A percentile compares a stretch with the other conserved stretches of the same genome.
Evolutionary conservation across 2,888 invertebrate species (phyloP).

Genomic region (Eupithecia exiguata): DNA sequence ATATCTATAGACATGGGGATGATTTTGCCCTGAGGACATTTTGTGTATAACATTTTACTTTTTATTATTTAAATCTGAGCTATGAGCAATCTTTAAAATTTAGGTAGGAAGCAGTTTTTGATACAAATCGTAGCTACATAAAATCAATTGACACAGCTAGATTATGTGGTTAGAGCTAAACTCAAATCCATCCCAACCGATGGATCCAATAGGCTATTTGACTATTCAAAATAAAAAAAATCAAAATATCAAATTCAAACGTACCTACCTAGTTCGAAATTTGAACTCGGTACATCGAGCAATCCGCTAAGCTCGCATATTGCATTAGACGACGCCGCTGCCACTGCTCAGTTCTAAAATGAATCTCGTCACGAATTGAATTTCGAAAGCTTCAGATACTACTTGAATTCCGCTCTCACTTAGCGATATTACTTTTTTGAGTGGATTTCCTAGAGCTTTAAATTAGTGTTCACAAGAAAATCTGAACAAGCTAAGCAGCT

Average conservation of each 20-base stretch:
- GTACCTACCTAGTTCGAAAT: neutral
- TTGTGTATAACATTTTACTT: neutral
- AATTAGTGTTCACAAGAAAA: neutral
- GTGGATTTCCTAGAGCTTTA: neutral
- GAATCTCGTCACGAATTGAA: slow-evolving; percentile 9
- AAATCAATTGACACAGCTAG: neutral
- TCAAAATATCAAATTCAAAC: no score
- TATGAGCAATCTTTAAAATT: no score
- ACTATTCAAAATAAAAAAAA: no score
- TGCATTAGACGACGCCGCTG: slow-evolving; percentile 6
- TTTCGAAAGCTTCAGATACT: neutral
- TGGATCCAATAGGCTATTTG: no score
- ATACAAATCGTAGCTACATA: no score
- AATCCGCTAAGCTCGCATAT: slow-evolving; percentile 12
- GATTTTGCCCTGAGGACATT: neutral
- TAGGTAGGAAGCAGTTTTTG: no score
- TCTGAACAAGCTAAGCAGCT: no score
- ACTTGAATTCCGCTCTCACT: neutral
- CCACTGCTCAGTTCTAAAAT: neutral
- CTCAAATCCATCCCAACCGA: neutral
- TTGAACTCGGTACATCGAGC: neutral
- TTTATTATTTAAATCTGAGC: neutral
- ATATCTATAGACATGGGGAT: neutral
- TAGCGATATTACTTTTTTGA: neutral
- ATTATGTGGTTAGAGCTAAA: neutral